Conservation (phyloP, 2,113 vertebrate genomes). For the Ciconia boyciana region DNA sequence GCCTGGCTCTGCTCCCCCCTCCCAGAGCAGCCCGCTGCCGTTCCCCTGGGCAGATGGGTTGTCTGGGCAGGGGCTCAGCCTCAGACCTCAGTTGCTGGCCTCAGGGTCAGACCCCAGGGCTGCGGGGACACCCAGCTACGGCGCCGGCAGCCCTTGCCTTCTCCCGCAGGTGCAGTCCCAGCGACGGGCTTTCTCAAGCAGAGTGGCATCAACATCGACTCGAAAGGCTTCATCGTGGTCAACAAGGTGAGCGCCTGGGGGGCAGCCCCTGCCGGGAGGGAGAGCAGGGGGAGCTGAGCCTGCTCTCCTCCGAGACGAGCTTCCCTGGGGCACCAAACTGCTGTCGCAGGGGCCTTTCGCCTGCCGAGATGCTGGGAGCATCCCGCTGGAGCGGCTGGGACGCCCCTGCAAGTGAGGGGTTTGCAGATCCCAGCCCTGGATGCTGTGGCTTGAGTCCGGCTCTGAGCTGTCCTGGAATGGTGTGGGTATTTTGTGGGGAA, state of each 20-base stretch:
- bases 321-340: not conserved
- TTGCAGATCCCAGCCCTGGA: not conserved
- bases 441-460: not conserved
- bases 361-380: not conserved
- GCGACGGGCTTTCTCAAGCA: slow-evolving; percentile 91
- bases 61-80: not conserved
- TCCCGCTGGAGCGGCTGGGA: fast-evolving
- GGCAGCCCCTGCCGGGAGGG: not conserved
- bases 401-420: not conserved
- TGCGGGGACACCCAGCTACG: fast-evolving
- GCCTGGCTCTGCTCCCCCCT: not conserved
- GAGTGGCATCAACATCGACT: slow-evolving; percentile 89
- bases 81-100: not conserved
- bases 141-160: not conserved
- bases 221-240: slow-evolving; percentile 92
- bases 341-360: fast-evolving
- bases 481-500: not conserved
- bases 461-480: not conserved
- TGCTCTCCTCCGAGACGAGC: not conserved
- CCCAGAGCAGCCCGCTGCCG: not conserved
- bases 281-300: not conserved
- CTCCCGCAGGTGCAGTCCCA: slow-evolving; percentile 82
- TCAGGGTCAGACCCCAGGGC: not conserved
- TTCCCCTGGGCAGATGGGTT: not conserved
- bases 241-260: slow-evolving; percentile 83